Evolutionary conservation across 2,797 vertebrate genomes (phyloP).

Genomic region (Aplochiton taeniatus): DNA sequence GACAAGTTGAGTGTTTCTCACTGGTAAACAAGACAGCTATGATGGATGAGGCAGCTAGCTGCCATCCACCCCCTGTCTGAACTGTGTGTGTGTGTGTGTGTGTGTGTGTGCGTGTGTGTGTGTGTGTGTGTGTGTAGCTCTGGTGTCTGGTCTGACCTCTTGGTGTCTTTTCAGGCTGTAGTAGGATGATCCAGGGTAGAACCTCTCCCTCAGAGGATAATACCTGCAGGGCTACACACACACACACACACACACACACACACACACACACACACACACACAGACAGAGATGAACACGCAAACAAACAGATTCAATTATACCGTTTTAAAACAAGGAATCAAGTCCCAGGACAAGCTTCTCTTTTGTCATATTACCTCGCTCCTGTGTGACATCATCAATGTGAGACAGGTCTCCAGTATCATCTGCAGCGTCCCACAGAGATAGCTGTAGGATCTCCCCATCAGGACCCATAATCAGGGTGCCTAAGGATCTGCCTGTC

Average conservation of each 20-base stretch:
- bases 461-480: constrained; percentile 71
- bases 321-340: too few species aligned
- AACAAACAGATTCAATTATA: not conserved
- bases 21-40: too few species aligned
- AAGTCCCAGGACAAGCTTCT: too few species aligned
- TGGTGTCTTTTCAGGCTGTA: constrained; percentile 47
- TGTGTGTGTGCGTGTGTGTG: not conserved
- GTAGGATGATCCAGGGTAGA: constrained; percentile 59
- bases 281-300: constrained; percentile 11
- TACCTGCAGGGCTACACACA: constrained; percentile 54
- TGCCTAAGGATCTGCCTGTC: constrained; percentile 54
- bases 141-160: constrained; percentile 5
- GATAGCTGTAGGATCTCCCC: constrained; percentile 71
- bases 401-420: constrained; percentile 29
- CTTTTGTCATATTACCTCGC: constrained; percentile 43
- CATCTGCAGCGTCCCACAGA: constrained; percentile 48
- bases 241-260: constrained; percentile 15
- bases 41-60: too few species aligned
- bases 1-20: too few species aligned
- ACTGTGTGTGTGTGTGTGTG: not conserved
- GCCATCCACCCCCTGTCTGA: not conserved
- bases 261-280: constrained; percentile 4
- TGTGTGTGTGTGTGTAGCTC: not conserved
- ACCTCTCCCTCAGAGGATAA: constrained; percentile 55
- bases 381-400: constrained; percentile 47